phyloP scores from a whole-genome alignment of 2,888 invertebrate species.

The Pomacea canaliculata region DNA sequence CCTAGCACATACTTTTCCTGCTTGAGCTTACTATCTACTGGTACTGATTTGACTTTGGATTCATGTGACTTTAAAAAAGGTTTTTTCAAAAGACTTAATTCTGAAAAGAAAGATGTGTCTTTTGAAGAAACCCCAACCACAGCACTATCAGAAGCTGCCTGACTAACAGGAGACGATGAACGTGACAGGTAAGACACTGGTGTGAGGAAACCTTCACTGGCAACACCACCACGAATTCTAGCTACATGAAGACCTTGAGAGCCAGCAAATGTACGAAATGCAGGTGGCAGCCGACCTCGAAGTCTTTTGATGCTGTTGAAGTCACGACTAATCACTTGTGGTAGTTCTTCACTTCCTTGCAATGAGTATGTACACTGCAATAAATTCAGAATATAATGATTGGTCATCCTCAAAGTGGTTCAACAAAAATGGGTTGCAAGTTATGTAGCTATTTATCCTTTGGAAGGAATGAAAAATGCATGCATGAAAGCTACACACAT shows the following conservation, averaged over 20 bases:
- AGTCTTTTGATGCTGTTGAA: conserved; percentile 20
- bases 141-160: conserved; percentile 17
- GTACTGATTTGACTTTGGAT: too few species aligned
- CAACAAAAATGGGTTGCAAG: too few species aligned
- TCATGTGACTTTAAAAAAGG: too few species aligned
- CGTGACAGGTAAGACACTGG: conserved; percentile 11
- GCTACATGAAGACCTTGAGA: conserved; percentile 17
- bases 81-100: too few species aligned
- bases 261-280: conserved; percentile 29
- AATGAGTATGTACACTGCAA: conserved; percentile 22
- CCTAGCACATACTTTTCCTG: too few species aligned
- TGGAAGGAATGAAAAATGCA: too few species aligned
- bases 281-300: conserved; percentile 30
- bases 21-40: too few species aligned
- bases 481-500: too few species aligned
- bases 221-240: background rate
- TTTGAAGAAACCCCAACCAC: background rate
- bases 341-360: background rate
- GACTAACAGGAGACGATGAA: conserved; percentile 18
- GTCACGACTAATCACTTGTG: conserved; percentile 6
- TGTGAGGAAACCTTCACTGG: conserved; percentile 2
- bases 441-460: too few species aligned
- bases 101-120: too few species aligned
- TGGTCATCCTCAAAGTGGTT: too few species aligned
- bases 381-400: too few species aligned